Percentiles rank a stretch among this genome's conserved stretches.
Evolutionary conservation across 2,888 invertebrate genomes (phyloP).

Genomic region (Eupithecia tripunctaria): DNA sequence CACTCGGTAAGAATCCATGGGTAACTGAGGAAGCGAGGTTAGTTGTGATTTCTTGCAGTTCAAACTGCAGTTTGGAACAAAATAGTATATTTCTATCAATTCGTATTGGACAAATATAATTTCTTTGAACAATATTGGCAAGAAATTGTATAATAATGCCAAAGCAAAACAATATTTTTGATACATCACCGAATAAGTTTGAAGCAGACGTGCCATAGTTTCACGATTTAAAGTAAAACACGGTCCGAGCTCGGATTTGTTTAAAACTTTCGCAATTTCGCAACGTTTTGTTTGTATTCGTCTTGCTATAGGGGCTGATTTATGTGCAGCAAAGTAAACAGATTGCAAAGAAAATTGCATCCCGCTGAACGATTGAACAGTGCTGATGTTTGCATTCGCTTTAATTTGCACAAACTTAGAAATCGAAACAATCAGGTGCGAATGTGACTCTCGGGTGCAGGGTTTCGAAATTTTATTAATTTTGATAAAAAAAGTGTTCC

Average conservation of each 20-base stretch:
- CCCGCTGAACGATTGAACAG: constrained; percentile 20
- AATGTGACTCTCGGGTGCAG: not conserved
- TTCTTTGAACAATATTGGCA: constrained; percentile 19
- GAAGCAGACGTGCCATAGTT: constrained; percentile 30
- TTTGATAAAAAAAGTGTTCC: not conserved
- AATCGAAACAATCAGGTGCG: not conserved
- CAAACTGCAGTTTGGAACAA: not conserved
- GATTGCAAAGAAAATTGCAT: constrained; percentile 35
- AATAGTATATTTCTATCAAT: not conserved
- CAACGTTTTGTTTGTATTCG: constrained; percentile 49
- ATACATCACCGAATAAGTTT: constrained; percentile 47
- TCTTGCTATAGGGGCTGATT: constrained; percentile 41
- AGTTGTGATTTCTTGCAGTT: not conserved
- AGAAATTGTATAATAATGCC: constrained; percentile 13
- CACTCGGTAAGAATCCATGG: not conserved
- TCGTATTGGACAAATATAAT: not conserved
- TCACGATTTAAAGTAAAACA: constrained; percentile 43
- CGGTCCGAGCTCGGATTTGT: constrained; percentile 49
- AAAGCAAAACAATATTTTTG: constrained; percentile 41
- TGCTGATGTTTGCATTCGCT: not conserved
- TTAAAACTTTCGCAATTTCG: constrained; percentile 59
- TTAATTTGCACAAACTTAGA: constrained; percentile 1
- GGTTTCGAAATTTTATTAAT: not conserved
- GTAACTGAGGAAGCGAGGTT: not conserved
- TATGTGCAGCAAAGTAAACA: constrained; percentile 33